Base-by-base conservation (phyloP, 2,888 invertebrate genomes). In the Pyrrhosoma nymphula region DNA sequence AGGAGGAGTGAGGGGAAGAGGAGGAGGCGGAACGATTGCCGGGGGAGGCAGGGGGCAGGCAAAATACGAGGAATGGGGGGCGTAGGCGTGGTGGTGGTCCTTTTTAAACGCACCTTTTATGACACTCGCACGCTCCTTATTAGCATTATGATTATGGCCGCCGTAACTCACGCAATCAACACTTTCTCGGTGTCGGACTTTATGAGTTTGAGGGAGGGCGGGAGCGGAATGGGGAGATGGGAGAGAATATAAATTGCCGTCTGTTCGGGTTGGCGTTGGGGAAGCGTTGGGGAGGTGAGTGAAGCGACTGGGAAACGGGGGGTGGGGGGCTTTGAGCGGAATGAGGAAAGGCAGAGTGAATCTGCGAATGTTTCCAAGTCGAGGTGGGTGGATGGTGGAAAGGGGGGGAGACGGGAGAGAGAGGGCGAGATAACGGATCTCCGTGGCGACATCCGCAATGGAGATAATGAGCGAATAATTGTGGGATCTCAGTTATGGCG, bases 61-160 rank as follows among this genome's bases (percentile, higher is more conserved):
- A 60, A 60, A 56, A 60, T 35, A 60, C 90, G 90, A 35, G 90
- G 90, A 35, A 91, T 23, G 23, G 60, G 91, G 35, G 55, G 69
- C 0, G 93, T 39, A 26, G 93, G 69, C 69, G 75, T 93, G 93
- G 47, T 93, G 93, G 69, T 47, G 93, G 69, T 47, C 69, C 69
- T 93, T 93, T 93, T 93, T 93, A 93, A 93, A 93, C 93, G 93
- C 93, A 93, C 93, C 93, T 93, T 93, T 93, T 93, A 93, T 93
- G 93, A 93, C 93, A 93, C 93, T 93, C 93, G 93, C 93, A 93
- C 93, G 93, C 93, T 69, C 69, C 93, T 93, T 93, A 93, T 93
- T 93, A 93, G 93, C 93, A 93, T 93, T 93, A 93, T 75, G 93
- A 93, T 93, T 93, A 93, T 93, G 93, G 93, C 75, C 47, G 93